These are phyloP conservation scores for Myocastor coypus DNA, from an alignment of 2,113 vertebrate genomes.

Conservation along the genomic window DNA sequence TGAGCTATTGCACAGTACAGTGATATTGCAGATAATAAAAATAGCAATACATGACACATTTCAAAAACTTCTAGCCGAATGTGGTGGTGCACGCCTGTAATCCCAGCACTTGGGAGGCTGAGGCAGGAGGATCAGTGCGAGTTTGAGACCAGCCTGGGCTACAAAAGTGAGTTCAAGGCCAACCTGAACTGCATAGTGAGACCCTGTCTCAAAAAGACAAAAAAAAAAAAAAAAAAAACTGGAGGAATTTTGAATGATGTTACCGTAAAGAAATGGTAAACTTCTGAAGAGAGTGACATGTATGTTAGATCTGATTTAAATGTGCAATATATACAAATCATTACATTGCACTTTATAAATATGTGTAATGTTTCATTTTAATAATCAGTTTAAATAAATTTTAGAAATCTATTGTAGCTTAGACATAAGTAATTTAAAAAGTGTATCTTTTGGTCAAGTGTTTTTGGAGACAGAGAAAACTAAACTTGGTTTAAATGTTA, in stretches of 20 bases:
- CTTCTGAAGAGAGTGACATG: neutral
- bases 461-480: neutral
- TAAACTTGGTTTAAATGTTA: neutral
- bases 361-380: neutral
- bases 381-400: neutral
- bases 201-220: too few species aligned
- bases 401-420: neutral
- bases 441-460: neutral
- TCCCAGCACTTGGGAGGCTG: too few species aligned
- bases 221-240: too few species aligned
- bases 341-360: neutral
- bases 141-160: too few species aligned
- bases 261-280: neutral
- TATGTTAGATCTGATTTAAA: neutral
- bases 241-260: neutral
- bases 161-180: too few species aligned
- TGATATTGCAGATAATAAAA: neutral
- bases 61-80: neutral
- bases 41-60: neutral
- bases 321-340: neutral
- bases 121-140: too few species aligned
- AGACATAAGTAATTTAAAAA: neutral
- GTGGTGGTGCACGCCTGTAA: too few species aligned
- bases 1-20: neutral
- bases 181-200: too few species aligned